phyloP scores from a whole-genome alignment of 1,140 invertebrate genomes.

The Arctopsyche grandis region DNA sequence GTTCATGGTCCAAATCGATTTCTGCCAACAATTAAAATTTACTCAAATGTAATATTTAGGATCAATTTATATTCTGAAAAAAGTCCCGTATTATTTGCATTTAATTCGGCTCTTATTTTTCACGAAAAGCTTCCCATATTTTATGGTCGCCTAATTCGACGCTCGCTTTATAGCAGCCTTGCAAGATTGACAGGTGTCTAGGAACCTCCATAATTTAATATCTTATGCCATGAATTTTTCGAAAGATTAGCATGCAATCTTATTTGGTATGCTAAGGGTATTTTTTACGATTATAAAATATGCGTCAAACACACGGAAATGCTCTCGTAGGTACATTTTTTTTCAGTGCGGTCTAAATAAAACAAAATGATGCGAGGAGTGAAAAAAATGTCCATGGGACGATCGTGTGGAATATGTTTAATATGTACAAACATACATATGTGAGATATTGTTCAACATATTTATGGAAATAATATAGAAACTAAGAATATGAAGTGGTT shows the following conservation, averaged over 20 bases:
- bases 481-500: too few relatives aligned
- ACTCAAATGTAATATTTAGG: too few relatives aligned
- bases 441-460: too few relatives aligned
- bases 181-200: conserved; percentile 22
- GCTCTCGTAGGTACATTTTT: not conserved
- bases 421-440: too few relatives aligned
- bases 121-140: not conserved
- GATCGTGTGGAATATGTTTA: too few relatives aligned
- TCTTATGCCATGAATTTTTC: conserved; percentile 10
- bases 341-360: not conserved
- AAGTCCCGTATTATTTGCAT: not conserved
- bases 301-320: not conserved
- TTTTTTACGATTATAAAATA: conserved; percentile 3
- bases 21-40: too few relatives aligned
- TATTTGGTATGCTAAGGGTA: conserved; percentile 13
- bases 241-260: conserved; percentile 6
- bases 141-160: conserved; percentile 6
- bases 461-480: too few relatives aligned
- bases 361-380: too few relatives aligned
- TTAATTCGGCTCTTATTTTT: not conserved
- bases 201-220: conserved; percentile 21
- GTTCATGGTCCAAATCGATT: too few relatives aligned
- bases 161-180: not conserved
- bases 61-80: too few relatives aligned
- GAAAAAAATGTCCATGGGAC: too few relatives aligned